Percentiles rank a stretch among this genome's conserved stretches.
These are phyloP conservation scores for Tinamus major DNA, from an alignment of 2,797 vertebrate genomes.

Conservation along the genomic window DNA sequence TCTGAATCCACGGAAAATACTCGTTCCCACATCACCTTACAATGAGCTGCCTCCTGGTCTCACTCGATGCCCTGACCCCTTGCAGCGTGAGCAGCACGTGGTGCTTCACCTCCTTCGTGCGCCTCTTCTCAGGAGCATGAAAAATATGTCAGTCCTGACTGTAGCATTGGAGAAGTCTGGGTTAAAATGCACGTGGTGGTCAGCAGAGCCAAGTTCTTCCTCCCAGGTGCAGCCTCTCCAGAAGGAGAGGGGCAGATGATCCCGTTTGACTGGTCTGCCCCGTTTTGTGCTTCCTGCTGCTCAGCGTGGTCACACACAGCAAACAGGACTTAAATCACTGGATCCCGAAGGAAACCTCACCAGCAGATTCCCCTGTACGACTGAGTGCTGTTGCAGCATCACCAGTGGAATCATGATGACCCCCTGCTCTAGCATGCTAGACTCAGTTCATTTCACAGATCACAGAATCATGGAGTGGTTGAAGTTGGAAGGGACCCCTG, in stretches of 20 bases:
- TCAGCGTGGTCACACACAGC: background rate
- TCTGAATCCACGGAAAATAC: background rate
- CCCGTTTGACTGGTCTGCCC: background rate
- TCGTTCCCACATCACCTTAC: background rate
- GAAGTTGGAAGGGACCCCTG: no score
- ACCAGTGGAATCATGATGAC: background rate
- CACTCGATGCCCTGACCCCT: background rate
- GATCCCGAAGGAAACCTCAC: background rate
- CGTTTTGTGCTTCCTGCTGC: background rate
- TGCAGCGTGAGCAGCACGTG: accelerated
- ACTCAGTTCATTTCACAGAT: background rate
- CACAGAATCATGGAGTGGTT: no score
- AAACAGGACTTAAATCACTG: background rate
- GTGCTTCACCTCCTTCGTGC: background rate
- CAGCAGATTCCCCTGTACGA: background rate
- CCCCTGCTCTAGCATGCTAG: accelerated
- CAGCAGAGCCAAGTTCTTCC: background rate
- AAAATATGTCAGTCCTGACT: background rate
- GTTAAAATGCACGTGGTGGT: background rate
- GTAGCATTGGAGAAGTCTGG: background rate
- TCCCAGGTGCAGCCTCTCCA: background rate
- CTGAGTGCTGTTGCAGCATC: accelerated
- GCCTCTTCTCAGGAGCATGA: background rate
- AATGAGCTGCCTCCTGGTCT: background rate
- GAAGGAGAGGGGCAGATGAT: background rate